A percentile compares a stretch with the other conserved stretches of the same genome.
These are phyloP conservation scores for Aradophagus sp. DNA, from an alignment of 1,140 invertebrate species.

Conservation along the genomic window DNA sequence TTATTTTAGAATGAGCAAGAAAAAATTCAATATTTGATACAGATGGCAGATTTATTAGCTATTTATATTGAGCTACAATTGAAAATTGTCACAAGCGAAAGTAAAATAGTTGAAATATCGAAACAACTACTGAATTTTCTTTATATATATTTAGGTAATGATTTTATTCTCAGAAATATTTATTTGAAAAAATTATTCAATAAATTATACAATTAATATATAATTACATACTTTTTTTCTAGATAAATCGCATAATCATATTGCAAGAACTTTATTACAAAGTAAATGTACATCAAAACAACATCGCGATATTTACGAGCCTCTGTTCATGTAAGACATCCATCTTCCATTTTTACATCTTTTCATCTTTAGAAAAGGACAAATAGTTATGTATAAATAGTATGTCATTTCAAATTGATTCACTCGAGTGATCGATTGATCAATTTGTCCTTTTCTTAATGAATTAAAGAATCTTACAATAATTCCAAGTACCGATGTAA, in stretches of 20 bases:
- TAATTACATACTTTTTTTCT: slow-evolving; percentile 21
- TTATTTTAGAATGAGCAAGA: slow-evolving; percentile 63
- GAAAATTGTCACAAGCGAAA: slow-evolving; percentile 40
- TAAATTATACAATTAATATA: slow-evolving; percentile 5
- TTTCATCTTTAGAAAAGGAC: too few species aligned
- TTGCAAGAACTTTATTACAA: slow-evolving; percentile 66
- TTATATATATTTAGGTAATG: slow-evolving; percentile 66
- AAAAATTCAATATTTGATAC: slow-evolving; percentile 62
- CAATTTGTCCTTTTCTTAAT: too few species aligned
- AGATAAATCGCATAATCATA: slow-evolving; percentile 69
- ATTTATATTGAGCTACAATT: slow-evolving; percentile 67
- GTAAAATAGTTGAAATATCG: slow-evolving; percentile 50
- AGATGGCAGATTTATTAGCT: slow-evolving; percentile 66
- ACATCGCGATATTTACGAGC: slow-evolving; percentile 59
- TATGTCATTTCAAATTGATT: too few species aligned
- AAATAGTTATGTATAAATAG: too few species aligned
- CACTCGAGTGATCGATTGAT: too few species aligned
- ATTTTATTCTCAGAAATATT: not conserved
- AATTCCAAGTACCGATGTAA: too few species aligned
- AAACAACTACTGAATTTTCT: slow-evolving; percentile 62
- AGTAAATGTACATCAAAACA: slow-evolving; percentile 56
- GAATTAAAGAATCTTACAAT: too few species aligned
- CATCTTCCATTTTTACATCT: too few species aligned
- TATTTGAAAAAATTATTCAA: slow-evolving; percentile 15
- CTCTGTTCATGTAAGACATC: slow-evolving; percentile 64